Evolutionary conservation across 2,113 vertebrate species (phyloP).

Genomic region (Oncorhynchus kisutch): DNA sequence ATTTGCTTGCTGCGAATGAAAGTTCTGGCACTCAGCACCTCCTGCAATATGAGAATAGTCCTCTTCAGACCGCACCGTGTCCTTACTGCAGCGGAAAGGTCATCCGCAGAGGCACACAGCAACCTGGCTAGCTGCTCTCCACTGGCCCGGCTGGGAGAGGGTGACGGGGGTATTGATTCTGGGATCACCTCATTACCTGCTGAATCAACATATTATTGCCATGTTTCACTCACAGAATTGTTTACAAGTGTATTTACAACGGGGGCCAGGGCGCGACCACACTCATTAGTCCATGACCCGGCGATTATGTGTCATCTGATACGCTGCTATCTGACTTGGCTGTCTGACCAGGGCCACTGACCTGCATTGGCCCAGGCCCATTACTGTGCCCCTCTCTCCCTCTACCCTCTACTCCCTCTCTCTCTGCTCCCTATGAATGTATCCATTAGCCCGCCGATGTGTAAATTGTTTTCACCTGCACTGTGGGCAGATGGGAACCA

Average conservation of each 20-base stretch:
- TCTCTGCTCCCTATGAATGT: conserved; percentile 90
- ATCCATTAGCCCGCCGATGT: conserved; percentile 98
- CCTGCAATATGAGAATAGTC: conserved; percentile 98
- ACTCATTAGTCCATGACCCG: conserved; percentile 97
- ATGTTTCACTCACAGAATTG: conserved; percentile 93
- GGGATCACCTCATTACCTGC: conserved; percentile 99
- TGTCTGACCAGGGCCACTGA: conserved; percentile 89
- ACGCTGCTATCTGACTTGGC: conserved; percentile 87
- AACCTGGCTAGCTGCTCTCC: conserved; percentile 87
- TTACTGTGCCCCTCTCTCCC: conserved; percentile 87
- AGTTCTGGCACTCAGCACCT: conserved; percentile 98
- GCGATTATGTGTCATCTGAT: conserved; percentile 99
- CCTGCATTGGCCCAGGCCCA: conserved; percentile 89
- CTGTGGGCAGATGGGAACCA: conserved; percentile 77
- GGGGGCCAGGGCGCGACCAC: conserved; percentile 85
- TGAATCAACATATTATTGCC: conserved; percentile 99
- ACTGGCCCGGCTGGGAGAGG: conserved; percentile 65
- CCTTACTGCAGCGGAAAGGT: conserved; percentile 92
- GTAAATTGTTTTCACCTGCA: conserved; percentile 87
- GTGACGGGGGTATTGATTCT: conserved; percentile 93
- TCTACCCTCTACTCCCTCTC: conserved; percentile 48
- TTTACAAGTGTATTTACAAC: conserved; percentile 99
- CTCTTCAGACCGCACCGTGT: conserved; percentile 99
- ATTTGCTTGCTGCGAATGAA: conserved; percentile 99
- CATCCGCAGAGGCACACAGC: conserved; percentile 86